Evolutionary conservation across 1,140 invertebrate genomes (phyloP).

Genomic region (Papilio helenus): DNA sequence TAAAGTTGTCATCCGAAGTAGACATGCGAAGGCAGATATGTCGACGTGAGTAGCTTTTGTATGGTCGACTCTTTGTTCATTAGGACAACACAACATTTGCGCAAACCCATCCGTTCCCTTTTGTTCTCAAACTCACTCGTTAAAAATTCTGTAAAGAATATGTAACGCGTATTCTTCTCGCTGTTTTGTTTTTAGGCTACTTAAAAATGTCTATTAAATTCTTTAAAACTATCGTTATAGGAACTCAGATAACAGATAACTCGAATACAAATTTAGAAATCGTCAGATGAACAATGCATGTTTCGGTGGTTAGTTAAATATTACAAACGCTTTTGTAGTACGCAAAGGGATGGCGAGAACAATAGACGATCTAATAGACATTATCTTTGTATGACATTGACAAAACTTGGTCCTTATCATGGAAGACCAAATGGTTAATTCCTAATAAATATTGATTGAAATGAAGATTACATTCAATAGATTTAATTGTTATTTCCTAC

Average conservation of each 20-base stretch:
- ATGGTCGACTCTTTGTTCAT: background rate
- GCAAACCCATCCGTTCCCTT: background rate
- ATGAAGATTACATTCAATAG: background rate
- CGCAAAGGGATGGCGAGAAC: background rate
- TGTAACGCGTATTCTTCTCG: background rate
- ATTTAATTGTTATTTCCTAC: background rate
- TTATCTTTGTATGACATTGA: background rate
- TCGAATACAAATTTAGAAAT: background rate
- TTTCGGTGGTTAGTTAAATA: background rate
- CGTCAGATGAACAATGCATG: background rate
- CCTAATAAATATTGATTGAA: background rate
- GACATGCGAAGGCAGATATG: background rate
- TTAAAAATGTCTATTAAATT: too few species aligned
- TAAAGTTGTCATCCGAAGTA: background rate
- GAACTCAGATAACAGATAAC: background rate
- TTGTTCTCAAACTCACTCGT: constrained; percentile 12
- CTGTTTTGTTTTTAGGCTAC: background rate
- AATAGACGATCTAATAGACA: background rate
- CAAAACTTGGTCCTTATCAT: background rate
- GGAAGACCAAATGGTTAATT: background rate
- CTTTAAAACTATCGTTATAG: too few species aligned
- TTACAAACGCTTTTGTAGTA: background rate
- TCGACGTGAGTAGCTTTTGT: background rate
- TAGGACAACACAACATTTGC: background rate
- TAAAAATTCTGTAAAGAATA: background rate